A percentile compares a stretch with the other conserved stretches of the same genome.
Conservation (phyloP, 2,888 invertebrate species). For the Drosophila trichaetosa region DNA sequence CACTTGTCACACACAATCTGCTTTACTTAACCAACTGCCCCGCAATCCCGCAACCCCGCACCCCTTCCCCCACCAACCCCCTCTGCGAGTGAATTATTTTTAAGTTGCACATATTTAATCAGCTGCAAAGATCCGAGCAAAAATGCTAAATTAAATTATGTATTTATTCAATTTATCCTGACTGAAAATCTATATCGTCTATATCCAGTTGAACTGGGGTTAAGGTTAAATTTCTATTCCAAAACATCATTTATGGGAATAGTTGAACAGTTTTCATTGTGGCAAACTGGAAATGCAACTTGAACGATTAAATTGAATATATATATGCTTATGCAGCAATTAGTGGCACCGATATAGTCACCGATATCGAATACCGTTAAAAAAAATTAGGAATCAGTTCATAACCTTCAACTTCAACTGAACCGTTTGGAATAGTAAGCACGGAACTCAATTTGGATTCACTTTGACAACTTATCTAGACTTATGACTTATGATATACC, state of each 20-base stretch:
- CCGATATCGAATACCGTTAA: no score
- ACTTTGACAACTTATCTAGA: neutral
- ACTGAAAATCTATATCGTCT: neutral
- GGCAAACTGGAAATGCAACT: neutral
- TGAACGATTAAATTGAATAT: neutral
- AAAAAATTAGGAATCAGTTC: neutral
- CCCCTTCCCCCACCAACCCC: neutral
- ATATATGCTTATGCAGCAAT: neutral
- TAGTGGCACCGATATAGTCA: neutral
- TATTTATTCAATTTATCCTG: conserved; percentile 1
- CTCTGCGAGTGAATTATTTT: conserved; percentile 55
- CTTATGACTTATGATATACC: neutral
- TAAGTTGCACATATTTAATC: conserved; percentile 67
- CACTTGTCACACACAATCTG: conserved; percentile 60
- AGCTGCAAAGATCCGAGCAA: conserved; percentile 44
- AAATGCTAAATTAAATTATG: neutral
- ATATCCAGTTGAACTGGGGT: neutral
- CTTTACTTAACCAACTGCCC: conserved; percentile 13
- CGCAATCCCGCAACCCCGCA: neutral
- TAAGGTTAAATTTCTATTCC: neutral
- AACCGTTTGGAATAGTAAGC: neutral
- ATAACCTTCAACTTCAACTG: neutral
- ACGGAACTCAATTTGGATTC: fast-evolving
- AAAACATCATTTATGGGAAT: neutral
- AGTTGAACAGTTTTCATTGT: neutral